A percentile compares a stretch with the other conserved stretches of the same genome.
Evolutionary conservation across 2,113 vertebrate species (phyloP).

Genomic region (Manacus vitellinus): DNA sequence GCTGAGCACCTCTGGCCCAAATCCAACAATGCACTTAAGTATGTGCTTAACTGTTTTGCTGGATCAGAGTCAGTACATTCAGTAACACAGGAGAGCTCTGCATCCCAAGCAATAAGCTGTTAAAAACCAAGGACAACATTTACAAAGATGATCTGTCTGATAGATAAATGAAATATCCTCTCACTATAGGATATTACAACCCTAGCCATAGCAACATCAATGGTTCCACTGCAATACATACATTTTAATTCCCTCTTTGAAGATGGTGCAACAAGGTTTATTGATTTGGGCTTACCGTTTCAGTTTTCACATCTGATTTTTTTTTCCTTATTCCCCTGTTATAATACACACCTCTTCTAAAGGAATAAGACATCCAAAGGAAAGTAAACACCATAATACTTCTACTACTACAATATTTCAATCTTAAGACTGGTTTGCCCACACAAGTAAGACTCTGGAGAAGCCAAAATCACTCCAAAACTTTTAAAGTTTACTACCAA

Average conservation of each 20-base stretch:
- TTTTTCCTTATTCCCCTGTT: background rate
- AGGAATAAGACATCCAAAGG: background rate
- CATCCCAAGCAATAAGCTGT: slow-evolving; percentile 8
- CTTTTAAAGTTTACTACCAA: background rate
- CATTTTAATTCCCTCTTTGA: background rate
- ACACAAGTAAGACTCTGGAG: background rate
- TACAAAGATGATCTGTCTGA: background rate
- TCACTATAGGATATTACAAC: background rate
- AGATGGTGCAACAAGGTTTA: background rate
- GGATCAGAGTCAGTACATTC: slow-evolving; percentile 19
- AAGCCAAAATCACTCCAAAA: background rate
- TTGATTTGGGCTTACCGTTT: background rate
- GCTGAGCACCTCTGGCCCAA: slow-evolving; percentile 32
- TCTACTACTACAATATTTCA: background rate
- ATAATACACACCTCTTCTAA: background rate
- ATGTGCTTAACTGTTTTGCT: slow-evolving; percentile 19
- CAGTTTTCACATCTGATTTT: background rate
- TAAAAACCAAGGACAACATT: slow-evolving; percentile 12
- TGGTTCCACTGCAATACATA: background rate
- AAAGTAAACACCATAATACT: background rate
- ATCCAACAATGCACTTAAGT: slow-evolving; percentile 39
- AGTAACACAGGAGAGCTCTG: slow-evolving; percentile 1
- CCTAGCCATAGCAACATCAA: background rate
- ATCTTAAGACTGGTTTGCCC: background rate
- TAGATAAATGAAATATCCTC: background rate